Evolutionary conservation across 1,140 invertebrate genomes (phyloP).

Genomic region (Elysia chlorotica): DNA sequence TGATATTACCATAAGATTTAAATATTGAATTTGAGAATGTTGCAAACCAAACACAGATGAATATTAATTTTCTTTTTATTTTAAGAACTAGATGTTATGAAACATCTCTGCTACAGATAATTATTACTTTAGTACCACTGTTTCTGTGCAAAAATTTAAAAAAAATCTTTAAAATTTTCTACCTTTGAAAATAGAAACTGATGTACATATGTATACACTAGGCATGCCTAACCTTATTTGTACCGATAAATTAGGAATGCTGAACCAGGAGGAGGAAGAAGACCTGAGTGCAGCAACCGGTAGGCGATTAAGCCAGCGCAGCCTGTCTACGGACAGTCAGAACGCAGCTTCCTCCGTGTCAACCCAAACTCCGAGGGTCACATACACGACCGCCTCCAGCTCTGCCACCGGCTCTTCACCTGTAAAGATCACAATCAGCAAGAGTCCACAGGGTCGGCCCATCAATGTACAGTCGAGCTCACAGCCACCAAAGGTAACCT

Average conservation of each 20-base stretch:
- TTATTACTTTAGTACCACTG: neutral
- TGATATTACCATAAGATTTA: too few species aligned
- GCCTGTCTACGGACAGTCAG: slow-evolving; percentile 46
- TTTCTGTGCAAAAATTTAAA: too few species aligned
- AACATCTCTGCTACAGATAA: neutral
- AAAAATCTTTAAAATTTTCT: too few species aligned
- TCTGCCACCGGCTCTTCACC: slow-evolving; percentile 43
- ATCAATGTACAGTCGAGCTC: slow-evolving; percentile 39
- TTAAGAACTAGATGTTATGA: too few species aligned
- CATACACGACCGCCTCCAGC: slow-evolving; percentile 39
- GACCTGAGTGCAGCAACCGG: slow-evolving; percentile 27
- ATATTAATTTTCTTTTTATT: too few species aligned
- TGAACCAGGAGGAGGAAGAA: slow-evolving; percentile 54
- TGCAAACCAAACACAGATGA: too few species aligned
- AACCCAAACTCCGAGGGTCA: slow-evolving; percentile 43
- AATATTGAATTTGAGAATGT: too few species aligned
- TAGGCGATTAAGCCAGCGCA: slow-evolving; percentile 40
- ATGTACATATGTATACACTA: too few species aligned
- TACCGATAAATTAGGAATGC: too few species aligned
- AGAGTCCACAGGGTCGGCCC: slow-evolving; percentile 49
- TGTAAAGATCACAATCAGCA: slow-evolving; percentile 58
- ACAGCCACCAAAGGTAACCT: slow-evolving; percentile 58
- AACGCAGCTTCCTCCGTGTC: slow-evolving; percentile 43
- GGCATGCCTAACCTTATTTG: too few species aligned
- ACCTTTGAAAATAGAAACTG: too few species aligned